A percentile compares a stretch with the other conserved stretches of the same genome.
These are phyloP conservation scores for Gallinago nigripennis DNA, from an alignment of 2,797 vertebrate genomes.

Conservation along the genomic window DNA sequence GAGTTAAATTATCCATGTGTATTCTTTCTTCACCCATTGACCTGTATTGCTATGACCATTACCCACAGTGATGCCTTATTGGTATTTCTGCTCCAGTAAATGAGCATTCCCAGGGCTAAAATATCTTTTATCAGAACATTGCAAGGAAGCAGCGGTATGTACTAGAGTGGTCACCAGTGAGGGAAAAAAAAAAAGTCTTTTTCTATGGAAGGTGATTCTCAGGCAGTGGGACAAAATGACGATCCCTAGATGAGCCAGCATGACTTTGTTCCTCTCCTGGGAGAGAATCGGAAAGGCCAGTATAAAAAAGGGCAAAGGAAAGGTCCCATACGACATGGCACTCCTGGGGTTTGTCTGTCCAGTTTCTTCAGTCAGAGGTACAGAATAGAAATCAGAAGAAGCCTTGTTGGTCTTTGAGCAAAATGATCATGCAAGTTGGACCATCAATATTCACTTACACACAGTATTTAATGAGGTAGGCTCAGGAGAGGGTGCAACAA, in stretches of 20 bases:
- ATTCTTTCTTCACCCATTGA: constrained; percentile 25
- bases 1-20: constrained; percentile 10
- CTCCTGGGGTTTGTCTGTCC: background rate
- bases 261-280: background rate
- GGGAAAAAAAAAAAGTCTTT: background rate
- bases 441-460: background rate
- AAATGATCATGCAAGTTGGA: background rate
- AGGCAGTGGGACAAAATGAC: background rate
- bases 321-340: accelerated
- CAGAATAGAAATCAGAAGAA: background rate
- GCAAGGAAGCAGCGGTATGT: background rate
- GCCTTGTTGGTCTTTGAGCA: background rate
- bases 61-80: constrained; percentile 16
- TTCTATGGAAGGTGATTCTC: background rate
- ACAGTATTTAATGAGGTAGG: background rate
- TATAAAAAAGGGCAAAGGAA: background rate
- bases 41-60: constrained; percentile 28
- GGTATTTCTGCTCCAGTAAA: constrained; percentile 29
- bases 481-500: background rate
- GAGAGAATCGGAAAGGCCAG: background rate
- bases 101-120: background rate
- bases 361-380: background rate
- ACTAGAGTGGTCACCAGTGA: background rate
- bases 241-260: background rate
- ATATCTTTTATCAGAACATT: background rate